Evolutionary conservation across 2,888 invertebrate species (phyloP).

Genomic region (Nomada ferruginata): DNA sequence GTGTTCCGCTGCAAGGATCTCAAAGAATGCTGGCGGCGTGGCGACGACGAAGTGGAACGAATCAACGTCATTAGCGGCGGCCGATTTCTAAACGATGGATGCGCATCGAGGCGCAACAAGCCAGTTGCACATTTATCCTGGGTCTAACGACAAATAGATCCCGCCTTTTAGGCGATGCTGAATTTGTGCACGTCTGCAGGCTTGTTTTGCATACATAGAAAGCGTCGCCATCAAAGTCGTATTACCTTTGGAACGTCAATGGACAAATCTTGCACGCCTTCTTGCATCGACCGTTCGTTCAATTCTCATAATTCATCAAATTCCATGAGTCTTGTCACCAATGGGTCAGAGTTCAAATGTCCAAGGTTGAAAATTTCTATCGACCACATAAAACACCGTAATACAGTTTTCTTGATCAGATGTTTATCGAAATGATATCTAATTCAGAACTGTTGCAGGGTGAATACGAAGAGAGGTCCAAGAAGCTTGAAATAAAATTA

Average conservation of each 20-base stretch:
- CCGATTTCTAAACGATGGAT: slow-evolving; percentile 60
- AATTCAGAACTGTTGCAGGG: too few relatives aligned
- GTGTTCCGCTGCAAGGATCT: slow-evolving; percentile 43
- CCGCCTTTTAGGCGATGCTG: slow-evolving; percentile 37
- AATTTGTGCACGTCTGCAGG: slow-evolving; percentile 15
- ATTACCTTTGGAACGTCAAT: slow-evolving; percentile 43
- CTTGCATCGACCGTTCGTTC: too few relatives aligned
- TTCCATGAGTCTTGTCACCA: too few relatives aligned
- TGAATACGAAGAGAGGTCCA: too few relatives aligned
- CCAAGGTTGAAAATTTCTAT: too few relatives aligned
- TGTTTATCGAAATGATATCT: too few relatives aligned
- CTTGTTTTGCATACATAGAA: slow-evolving; percentile 53
- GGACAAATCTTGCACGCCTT: slow-evolving; percentile 38
- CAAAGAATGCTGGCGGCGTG: slow-evolving; percentile 54
- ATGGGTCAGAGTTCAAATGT: too few relatives aligned
- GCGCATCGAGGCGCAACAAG: slow-evolving; percentile 57
- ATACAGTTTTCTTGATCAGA: too few relatives aligned
- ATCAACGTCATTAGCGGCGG: slow-evolving; percentile 75
- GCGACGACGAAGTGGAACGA: slow-evolving; percentile 73
- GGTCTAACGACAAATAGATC: slow-evolving; percentile 72
- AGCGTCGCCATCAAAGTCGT: slow-evolving; percentile 59
- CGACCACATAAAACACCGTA: too few relatives aligned
- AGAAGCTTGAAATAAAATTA: background rate
- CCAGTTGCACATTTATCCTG: slow-evolving; percentile 58
- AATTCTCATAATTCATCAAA: too few relatives aligned